Evolutionary conservation across 2,888 invertebrate species (phyloP).

Genomic region (Cheilosia urbana): DNA sequence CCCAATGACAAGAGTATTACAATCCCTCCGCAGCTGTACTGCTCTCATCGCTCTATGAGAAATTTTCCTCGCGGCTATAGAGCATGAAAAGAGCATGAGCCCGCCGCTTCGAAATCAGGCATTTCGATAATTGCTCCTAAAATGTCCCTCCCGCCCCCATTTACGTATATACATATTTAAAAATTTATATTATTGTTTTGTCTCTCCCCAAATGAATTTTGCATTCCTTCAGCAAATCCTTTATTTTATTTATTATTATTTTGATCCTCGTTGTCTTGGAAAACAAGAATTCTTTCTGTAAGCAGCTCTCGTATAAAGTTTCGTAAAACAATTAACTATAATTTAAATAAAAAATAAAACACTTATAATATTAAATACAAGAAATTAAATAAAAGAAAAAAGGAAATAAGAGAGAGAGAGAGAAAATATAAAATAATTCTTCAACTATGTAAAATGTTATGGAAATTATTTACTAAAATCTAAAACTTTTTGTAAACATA

Average conservation of each 20-base stretch:
- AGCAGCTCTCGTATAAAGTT: constrained; percentile 53
- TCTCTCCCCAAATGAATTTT: constrained; percentile 49
- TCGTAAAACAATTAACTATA: constrained; percentile 53
- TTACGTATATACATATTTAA: constrained; percentile 19
- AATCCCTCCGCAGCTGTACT: constrained; percentile 67
- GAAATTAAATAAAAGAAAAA: constrained; percentile 30
- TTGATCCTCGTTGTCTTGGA: constrained; percentile 52
- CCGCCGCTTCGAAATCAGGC: constrained; percentile 36
- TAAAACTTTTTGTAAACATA: constrained; percentile 72
- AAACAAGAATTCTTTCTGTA: constrained; percentile 53
- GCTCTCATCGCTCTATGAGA: constrained; percentile 72
- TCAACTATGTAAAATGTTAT: constrained; percentile 75
- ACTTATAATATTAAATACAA: constrained; percentile 68
- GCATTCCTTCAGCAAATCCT: constrained; percentile 59
- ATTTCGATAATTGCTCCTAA: constrained; percentile 50
- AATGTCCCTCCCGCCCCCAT: constrained; percentile 2
- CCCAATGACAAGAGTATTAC: constrained; percentile 75
- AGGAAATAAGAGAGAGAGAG: constrained; percentile 43
- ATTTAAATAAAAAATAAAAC: constrained; percentile 62
- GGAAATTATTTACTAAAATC: constrained; percentile 71
- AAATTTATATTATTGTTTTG: constrained; percentile 59
- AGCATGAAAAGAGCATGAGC: constrained; percentile 47
- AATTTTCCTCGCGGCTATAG: constrained; percentile 71
- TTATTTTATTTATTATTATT: constrained; percentile 53
- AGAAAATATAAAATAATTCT: constrained; percentile 55